A percentile compares a stretch with the other conserved stretches of the same genome.
Conservation (phyloP, 2,797 vertebrate genomes). For the Eutrigla gurnardus region DNA sequence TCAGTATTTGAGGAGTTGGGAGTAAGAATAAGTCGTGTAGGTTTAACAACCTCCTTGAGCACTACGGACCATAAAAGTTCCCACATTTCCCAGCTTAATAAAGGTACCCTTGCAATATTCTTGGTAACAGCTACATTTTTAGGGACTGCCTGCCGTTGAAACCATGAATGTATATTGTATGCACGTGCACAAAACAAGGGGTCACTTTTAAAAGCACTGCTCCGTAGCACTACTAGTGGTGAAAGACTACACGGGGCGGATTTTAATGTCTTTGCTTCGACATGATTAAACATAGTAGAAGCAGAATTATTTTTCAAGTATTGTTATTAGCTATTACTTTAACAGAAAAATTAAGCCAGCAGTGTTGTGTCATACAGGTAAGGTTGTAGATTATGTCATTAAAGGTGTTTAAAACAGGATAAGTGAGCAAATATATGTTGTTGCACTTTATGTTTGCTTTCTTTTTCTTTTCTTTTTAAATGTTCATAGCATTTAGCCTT, state of each 20-base stretch:
- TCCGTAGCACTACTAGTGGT: neutral
- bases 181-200: rapidly evolving
- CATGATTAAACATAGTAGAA: neutral
- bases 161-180: neutral
- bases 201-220: neutral
- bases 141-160: too few relatives aligned
- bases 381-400: neutral
- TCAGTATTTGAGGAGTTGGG: too few relatives aligned
- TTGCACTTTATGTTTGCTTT: neutral
- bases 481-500: slow-evolving; percentile 7
- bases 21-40: too few relatives aligned
- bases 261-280: neutral
- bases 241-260: neutral
- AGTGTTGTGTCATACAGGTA: too few relatives aligned
- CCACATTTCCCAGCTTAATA: neutral
- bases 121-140: too few relatives aligned
- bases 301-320: neutral
- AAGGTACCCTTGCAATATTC: neutral
- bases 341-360: too few relatives aligned
- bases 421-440: too few relatives aligned
- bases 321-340: neutral
- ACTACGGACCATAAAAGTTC: too few relatives aligned
- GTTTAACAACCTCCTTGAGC: too few relatives aligned
- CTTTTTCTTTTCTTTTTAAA: neutral
- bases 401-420: slow-evolving; percentile 1